A percentile compares a stretch with the other conserved stretches of the same genome.
phyloP scores from a whole-genome alignment of 2,113 vertebrate genomes.

The Sterna hirundo region DNA sequence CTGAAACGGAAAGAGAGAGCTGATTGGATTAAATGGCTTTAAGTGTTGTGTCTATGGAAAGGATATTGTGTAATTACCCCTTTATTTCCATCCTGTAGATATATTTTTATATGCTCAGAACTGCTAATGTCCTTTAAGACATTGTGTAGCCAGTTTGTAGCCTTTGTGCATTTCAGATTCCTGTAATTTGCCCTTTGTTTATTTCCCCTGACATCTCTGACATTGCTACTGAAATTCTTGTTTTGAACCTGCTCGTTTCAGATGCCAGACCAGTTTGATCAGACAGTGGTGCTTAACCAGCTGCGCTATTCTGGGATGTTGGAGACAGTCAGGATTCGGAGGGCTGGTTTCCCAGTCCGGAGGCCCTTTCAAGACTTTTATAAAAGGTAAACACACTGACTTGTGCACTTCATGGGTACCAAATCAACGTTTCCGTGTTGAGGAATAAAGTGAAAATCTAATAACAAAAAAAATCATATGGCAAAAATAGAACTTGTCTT shows the following conservation, averaged over 20 bases:
- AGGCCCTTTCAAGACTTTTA: conserved; percentile 92
- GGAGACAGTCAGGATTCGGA: conserved; percentile 93
- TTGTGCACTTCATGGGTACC: neutral
- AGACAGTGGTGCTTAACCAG: conserved; percentile 94
- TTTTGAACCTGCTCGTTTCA: conserved; percentile 48
- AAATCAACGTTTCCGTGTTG: neutral
- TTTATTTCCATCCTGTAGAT: neutral
- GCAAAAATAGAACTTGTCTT: neutral
- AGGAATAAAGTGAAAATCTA: neutral
- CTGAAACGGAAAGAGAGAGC: neutral
- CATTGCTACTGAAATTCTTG: neutral
- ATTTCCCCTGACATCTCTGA: neutral
- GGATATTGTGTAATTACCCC: neutral
- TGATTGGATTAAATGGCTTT: neutral
- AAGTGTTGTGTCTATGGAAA: neutral
- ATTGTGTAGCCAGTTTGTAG: neutral
- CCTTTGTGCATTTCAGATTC: neutral
- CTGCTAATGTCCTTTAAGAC: neutral
- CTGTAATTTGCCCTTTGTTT: neutral
- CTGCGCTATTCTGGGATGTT: conserved; percentile 96
- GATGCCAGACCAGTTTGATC: conserved; percentile 97
- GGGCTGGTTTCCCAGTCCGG: conserved; percentile 89
- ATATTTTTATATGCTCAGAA: neutral
- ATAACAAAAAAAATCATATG: neutral
- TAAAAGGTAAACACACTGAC: conserved; percentile 77